Evolutionary conservation across 2,797 vertebrate species (phyloP).

Genomic region (Chromis chromis): DNA sequence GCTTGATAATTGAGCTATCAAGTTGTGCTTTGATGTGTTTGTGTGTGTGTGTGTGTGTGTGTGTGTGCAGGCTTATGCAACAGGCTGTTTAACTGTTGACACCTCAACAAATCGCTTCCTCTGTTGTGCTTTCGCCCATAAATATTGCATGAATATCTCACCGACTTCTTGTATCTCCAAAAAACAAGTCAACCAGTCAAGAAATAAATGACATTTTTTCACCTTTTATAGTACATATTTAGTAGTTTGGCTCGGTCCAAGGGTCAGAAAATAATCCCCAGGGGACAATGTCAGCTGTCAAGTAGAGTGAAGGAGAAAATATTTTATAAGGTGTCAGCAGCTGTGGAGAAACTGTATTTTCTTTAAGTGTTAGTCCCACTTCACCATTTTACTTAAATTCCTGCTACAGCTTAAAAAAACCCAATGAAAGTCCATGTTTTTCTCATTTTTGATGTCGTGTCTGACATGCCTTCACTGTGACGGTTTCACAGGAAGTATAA

Average conservation of each 20-base stretch:
- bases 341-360: slow-evolving; percentile 20
- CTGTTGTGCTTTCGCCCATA: slow-evolving; percentile 38
- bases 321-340: slow-evolving; percentile 20
- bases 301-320: slow-evolving; percentile 3
- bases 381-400: slow-evolving; percentile 12
- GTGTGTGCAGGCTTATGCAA: slow-evolving; percentile 48
- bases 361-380: background rate
- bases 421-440: background rate
- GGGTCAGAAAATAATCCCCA: slow-evolving; percentile 45
- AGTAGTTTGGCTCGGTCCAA: slow-evolving; percentile 34
- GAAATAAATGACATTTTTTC: slow-evolving; percentile 31
- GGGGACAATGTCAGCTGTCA: slow-evolving; percentile 37
- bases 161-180: background rate
- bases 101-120: slow-evolving; percentile 43
- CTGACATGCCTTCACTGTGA: background rate
- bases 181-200: slow-evolving; percentile 21
- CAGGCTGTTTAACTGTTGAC: slow-evolving; percentile 54
- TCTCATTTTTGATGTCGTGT: background rate
- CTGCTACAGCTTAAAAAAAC: background rate
- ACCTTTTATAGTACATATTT: slow-evolving; percentile 43
- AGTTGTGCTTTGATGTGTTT: slow-evolving; percentile 50
- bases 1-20: slow-evolving; percentile 64
- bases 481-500: background rate
- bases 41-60: slow-evolving; percentile 29
- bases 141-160: slow-evolving; percentile 34